Percentiles rank a stretch among this genome's conserved stretches.
These are phyloP conservation scores for Athetis lepigone DNA, from an alignment of 2,888 invertebrate genomes.

Conservation along the genomic window DNA sequence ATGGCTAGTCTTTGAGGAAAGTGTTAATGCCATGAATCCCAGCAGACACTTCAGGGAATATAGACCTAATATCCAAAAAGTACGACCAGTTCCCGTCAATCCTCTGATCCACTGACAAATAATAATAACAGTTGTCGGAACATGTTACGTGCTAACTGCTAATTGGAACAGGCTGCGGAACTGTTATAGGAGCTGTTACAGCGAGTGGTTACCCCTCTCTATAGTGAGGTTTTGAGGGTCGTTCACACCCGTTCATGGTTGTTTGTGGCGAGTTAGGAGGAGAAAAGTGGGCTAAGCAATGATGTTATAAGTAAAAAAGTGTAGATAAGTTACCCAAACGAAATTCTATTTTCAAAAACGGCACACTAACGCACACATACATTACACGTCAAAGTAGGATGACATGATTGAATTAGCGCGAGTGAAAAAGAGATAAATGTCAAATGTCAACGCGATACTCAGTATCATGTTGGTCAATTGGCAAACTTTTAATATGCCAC, in stretches of 20 bases:
- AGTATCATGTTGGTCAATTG: too few species aligned
- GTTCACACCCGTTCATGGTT: conserved; percentile 17
- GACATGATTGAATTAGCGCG: too few species aligned
- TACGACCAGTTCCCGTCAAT: conserved; percentile 5
- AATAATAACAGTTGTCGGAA: conserved; percentile 48
- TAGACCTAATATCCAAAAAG: neutral
- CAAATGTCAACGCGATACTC: too few species aligned
- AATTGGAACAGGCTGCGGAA: conserved; percentile 59
- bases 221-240: conserved; percentile 31
- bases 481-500: too few species aligned
- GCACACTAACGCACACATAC: too few species aligned
- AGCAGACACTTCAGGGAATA: conserved; percentile 1
- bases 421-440: too few species aligned
- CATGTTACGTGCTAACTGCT: conserved; percentile 63
- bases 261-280: conserved; percentile 20
- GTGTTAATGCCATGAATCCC: neutral
- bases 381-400: too few species aligned
- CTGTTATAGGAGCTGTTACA: conserved; percentile 64
- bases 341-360: too few species aligned
- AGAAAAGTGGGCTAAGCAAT: neutral
- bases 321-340: too few species aligned
- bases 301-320: too few species aligned
- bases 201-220: conserved; percentile 39
- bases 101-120: conserved; percentile 26
- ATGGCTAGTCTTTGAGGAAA: too few species aligned